Evolutionary conservation across 2,113 vertebrate genomes (phyloP).

Genomic region (Acrocephalus arundinaceus): DNA sequence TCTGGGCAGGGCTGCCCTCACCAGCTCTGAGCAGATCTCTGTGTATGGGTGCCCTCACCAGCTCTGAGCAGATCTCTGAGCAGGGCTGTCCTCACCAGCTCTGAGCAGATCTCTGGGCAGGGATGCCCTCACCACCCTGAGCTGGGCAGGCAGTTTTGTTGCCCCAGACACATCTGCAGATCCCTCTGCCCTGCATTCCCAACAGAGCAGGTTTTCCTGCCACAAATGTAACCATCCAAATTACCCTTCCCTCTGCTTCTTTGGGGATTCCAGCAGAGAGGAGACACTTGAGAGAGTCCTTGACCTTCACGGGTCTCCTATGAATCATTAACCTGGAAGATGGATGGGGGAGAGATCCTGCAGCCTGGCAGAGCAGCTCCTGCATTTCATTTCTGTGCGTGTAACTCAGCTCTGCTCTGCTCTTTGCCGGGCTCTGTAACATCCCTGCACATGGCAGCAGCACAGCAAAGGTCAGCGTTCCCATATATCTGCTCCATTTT

Average conservation of each 20-base stretch:
- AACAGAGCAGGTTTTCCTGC: not conserved
- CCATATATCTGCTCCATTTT: not conserved
- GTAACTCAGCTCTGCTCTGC: not conserved
- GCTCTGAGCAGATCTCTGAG: not conserved
- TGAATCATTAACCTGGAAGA: not conserved
- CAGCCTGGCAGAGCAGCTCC: not conserved
- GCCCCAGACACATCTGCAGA: not conserved
- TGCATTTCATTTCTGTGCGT: not conserved
- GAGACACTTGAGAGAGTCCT: not conserved
- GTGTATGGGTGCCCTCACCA: no score
- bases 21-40: no score
- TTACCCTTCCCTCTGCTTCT: not conserved
- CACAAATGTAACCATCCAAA: not conserved
- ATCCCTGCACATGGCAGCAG: not conserved
- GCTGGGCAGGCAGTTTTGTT: rapidly evolving
- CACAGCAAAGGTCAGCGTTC: not conserved
- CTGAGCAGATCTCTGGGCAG: not conserved
- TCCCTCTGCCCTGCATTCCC: rapidly evolving
- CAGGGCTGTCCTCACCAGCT: not conserved
- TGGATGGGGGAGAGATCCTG: not conserved
- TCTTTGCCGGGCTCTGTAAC: not conserved
- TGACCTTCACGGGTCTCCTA: not conserved
- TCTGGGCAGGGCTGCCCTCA: no score
- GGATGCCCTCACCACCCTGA: not conserved
- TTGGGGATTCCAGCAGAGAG: not conserved